Evolutionary conservation across 2,797 vertebrate genomes (phyloP), one percentile per base, ranked within the genome.

Genomic region (Simalia tracyae): DNA sequence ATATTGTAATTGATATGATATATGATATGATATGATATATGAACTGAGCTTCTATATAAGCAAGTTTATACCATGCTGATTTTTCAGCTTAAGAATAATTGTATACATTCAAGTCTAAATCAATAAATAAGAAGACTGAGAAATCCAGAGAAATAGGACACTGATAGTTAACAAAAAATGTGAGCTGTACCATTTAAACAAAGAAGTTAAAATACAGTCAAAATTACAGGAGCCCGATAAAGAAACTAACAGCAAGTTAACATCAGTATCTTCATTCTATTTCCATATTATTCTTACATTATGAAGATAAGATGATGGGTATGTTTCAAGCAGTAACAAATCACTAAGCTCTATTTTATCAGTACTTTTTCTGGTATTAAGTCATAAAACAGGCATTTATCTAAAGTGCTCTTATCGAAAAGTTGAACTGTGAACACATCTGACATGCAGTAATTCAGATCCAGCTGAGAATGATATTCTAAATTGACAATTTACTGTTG

Each of bases 361-460:
- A 24, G 36, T 46, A 72, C 88, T 95, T 68, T 93, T 94, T 96
- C 89, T 91, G 31, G 19, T 84, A 66, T 94, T 93, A 89, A 19
- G n/a, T 92, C 81, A 28, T 66, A 88, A 91, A 95, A 92, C 90
- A 88, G 59, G 56, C 57, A 92, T 87, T 46, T 88, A 92, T 10
- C 94, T 81, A 81, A 81, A 91, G 5, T 95, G 50, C 92, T 90
- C 91, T 92, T 91, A 63, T 86, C 61, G 66, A 63, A 95, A 95
- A 92, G 12, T 96, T 96, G 92, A 93, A 85, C 57, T 95, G 87
- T 94, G 91, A 96, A 89, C 94, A 36, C 95, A 64, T 94, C 66
- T 92, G 84, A 94, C 56, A 50, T 88, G 90, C 85, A 94, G 1
- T 56, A 26, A 92, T 96, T 94, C 95, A 61, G 95, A 93, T 92